Conservation (phyloP, 64 coral and sea anemone genomes). For the Trachythela sp. region DNA sequence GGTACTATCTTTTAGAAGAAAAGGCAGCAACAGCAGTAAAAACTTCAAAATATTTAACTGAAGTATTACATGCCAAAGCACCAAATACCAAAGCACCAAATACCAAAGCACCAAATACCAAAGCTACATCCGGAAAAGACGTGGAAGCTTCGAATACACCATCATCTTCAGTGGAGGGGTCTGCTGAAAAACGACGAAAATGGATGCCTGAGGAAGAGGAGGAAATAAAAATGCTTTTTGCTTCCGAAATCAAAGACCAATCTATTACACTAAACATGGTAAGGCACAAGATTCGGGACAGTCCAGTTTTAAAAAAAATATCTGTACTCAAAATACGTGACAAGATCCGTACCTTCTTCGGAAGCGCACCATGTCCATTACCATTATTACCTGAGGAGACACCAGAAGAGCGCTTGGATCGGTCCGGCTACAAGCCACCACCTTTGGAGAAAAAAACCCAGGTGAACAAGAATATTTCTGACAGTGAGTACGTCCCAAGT, state of each 20-base stretch:
- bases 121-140: background rate
- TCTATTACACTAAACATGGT: background rate
- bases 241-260: background rate
- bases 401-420: too few species aligned
- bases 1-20: too few species aligned
- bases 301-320: background rate
- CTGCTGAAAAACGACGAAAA: background rate
- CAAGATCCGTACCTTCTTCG: background rate
- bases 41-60: background rate
- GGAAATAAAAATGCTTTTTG: slow-evolving; percentile 3
- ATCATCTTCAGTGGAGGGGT: background rate
- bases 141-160: background rate
- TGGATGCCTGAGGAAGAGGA: background rate
- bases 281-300: background rate
- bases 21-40: background rate
- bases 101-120: background rate
- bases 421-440: too few species aligned
- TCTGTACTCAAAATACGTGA: background rate
- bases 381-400: background rate
- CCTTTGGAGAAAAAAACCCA: too few species aligned
- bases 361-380: background rate
- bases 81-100: background rate
- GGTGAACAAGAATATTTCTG: background rate
- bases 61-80: background rate
- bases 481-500: background rate